phyloP scores from a whole-genome alignment of 2,888 invertebrate species.

The Andrena marginata region DNA sequence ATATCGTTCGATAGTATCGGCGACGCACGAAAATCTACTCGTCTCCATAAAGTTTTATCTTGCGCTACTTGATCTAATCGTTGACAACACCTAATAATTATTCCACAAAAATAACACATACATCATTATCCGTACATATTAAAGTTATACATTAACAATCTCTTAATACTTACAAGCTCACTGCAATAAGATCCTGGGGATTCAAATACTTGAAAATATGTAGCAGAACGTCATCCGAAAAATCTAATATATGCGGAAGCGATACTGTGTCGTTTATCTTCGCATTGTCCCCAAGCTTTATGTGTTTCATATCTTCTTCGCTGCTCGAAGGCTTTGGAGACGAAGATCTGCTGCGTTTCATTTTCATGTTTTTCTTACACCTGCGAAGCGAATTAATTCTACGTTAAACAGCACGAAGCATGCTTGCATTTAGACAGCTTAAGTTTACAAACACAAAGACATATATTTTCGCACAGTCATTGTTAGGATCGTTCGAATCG shows the following conservation, averaged over 20 bases:
- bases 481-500: not conserved
- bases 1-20: constrained; percentile 80
- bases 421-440: not conserved
- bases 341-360: constrained; percentile 80
- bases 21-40: constrained; percentile 85
- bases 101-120: not conserved
- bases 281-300: constrained; percentile 61
- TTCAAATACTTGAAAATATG: constrained; percentile 84
- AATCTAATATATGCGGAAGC: constrained; percentile 84
- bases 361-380: constrained; percentile 74
- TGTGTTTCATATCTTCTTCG: constrained; percentile 71
- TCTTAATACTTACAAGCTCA: constrained; percentile 85
- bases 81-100: constrained; percentile 84
- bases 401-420: not conserved
- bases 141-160: constrained; percentile 8
- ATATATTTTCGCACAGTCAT: constrained; percentile 30
- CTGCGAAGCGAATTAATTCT: constrained; percentile 28
- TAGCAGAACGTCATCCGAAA: constrained; percentile 88
- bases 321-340: constrained; percentile 81
- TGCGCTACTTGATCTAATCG: constrained; percentile 85
- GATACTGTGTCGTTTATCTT: constrained; percentile 59
- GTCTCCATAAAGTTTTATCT: constrained; percentile 87
- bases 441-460: not conserved
- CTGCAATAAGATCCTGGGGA: constrained; percentile 86
- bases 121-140: not conserved